Percentiles rank a stretch among this genome's conserved stretches.
phyloP scores from a whole-genome alignment of 2,888 invertebrate genomes.

The Limnephilus rhombicus region DNA sequence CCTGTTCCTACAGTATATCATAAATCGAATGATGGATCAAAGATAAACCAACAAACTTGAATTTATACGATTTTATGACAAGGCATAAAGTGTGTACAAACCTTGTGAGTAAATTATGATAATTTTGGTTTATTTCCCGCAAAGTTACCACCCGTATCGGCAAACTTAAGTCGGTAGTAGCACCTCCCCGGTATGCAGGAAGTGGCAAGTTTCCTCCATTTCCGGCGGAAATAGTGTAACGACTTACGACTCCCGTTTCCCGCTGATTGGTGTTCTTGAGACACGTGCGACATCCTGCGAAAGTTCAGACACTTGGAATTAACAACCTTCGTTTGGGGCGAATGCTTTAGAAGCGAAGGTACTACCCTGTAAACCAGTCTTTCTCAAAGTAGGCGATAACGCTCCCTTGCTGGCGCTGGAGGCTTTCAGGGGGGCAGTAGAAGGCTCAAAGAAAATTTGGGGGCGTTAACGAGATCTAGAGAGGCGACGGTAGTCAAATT shows the following conservation, averaged over 20 bases:
- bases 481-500: too few species aligned
- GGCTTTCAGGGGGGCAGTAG: too few species aligned
- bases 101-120: background rate
- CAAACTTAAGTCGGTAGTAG: background rate
- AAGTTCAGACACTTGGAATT: conserved; percentile 27
- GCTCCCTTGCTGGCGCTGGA: too few species aligned
- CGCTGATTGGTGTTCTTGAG: conserved; percentile 19
- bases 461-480: too few species aligned
- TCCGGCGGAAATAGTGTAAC: conserved; percentile 30
- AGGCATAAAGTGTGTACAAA: background rate
- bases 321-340: background rate
- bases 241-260: conserved; percentile 30
- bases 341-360: background rate
- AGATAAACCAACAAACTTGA: background rate
- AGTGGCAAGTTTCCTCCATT: conserved; percentile 37
- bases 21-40: background rate
- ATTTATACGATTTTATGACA: background rate
- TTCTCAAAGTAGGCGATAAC: too few species aligned
- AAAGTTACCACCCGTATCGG: background rate
- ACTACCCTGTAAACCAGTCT: too few species aligned
- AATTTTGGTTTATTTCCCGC: background rate
- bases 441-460: too few species aligned
- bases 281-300: conserved; percentile 2
- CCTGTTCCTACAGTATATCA: background rate
- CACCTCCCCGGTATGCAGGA: conserved; percentile 24